These are phyloP conservation scores for Drosophila barbarae DNA, from an alignment of 2,888 invertebrate genomes.

Conservation along the genomic window DNA sequence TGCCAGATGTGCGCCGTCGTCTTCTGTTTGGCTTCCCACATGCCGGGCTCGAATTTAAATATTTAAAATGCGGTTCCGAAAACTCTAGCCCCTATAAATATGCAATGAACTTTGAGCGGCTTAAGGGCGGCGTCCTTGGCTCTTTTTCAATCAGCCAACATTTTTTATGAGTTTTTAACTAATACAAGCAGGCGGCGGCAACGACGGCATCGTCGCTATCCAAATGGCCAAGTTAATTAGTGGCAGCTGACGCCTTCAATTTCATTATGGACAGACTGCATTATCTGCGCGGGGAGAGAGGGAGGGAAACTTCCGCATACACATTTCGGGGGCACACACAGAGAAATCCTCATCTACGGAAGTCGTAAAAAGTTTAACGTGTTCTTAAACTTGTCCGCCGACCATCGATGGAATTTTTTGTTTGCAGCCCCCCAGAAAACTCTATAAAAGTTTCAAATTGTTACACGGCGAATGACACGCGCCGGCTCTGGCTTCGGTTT, in stretches of 20 bases:
- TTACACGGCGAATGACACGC: slow-evolving; percentile 71
- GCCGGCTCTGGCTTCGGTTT: slow-evolving; percentile 9
- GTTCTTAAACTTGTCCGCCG: slow-evolving; percentile 54
- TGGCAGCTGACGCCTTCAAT: slow-evolving; percentile 56
- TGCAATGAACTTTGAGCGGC: slow-evolving; percentile 60
- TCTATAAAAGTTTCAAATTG: slow-evolving; percentile 69
- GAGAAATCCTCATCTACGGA: slow-evolving; percentile 51
- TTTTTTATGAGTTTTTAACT: slow-evolving; percentile 68
- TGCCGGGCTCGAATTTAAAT: slow-evolving; percentile 58
- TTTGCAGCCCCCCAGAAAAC: slow-evolving; percentile 32
- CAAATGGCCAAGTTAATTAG: slow-evolving; percentile 68
- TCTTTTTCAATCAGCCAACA: slow-evolving; percentile 61
- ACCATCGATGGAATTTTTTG: slow-evolving; percentile 33
- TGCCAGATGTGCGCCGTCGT: slow-evolving; percentile 58
- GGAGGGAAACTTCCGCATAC: slow-evolving; percentile 10
- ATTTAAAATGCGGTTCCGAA: slow-evolving; percentile 59
- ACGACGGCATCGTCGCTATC: not conserved
- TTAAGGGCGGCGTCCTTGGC: slow-evolving; percentile 25
- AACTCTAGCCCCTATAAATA: slow-evolving; percentile 54
- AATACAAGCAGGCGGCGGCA: slow-evolving; percentile 33
- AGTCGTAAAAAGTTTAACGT: slow-evolving; percentile 71
- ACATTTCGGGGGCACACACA: slow-evolving; percentile 11
- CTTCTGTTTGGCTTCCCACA: slow-evolving; percentile 35
- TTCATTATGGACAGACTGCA: slow-evolving; percentile 49
- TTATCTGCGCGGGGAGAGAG: not conserved